A percentile compares a stretch with the other conserved stretches of the same genome.
Conservation (phyloP, 1,140 invertebrate species). For the Drosophila pseudoananassae region DNA sequence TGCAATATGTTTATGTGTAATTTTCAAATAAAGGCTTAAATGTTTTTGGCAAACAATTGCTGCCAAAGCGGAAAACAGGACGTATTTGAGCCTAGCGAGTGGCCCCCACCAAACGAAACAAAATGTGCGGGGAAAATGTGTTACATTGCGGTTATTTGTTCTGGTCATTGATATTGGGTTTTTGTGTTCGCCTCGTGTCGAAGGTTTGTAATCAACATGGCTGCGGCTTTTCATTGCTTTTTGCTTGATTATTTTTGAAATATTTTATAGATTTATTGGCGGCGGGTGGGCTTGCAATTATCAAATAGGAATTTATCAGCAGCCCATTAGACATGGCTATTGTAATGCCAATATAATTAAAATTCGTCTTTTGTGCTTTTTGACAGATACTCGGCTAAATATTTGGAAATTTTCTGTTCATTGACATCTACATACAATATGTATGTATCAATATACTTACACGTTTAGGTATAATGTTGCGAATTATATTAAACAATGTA, state of each 20-base stretch:
- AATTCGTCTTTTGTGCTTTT: constrained; percentile 11
- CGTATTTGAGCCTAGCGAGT: neutral
- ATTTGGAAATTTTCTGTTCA: neutral
- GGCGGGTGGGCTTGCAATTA: constrained; percentile 17
- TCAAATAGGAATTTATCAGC: constrained; percentile 31
- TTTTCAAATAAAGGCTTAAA: constrained; percentile 79
- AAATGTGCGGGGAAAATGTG: constrained; percentile 69
- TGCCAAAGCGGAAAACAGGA: constrained; percentile 13
- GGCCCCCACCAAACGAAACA: neutral
- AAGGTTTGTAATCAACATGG: constrained; percentile 74
- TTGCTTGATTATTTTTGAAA: constrained; percentile 67
- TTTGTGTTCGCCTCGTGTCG: constrained; percentile 33
- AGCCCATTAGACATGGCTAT: constrained; percentile 52
- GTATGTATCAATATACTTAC: too few species aligned
- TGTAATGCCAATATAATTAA: constrained; percentile 53
- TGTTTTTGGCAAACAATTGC: constrained; percentile 80
- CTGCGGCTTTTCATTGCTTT: constrained; percentile 68
- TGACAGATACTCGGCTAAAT: constrained; percentile 1
- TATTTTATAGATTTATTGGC: constrained; percentile 38
- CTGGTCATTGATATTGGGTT: constrained; percentile 74
- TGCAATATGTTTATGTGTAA: constrained; percentile 79
- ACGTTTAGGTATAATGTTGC: too few species aligned
- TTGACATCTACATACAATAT: neutral
- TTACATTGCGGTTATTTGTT: constrained; percentile 78
- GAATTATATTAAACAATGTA: neutral